phyloP scores from a whole-genome alignment of 2,888 invertebrate species.

The Agrochola lychnidis region DNA sequence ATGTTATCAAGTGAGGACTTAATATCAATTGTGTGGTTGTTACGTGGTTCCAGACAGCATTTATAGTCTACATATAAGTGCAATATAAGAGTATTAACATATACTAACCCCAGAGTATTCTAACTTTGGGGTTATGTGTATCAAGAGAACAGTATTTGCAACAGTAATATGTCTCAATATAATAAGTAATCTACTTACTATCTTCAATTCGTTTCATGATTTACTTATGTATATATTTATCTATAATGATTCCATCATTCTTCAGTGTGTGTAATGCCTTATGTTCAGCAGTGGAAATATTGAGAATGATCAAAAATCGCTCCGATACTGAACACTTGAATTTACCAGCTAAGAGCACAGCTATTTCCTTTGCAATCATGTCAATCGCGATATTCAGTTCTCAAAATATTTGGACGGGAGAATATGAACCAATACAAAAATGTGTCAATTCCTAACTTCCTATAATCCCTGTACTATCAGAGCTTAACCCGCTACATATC shows the following conservation, averaged over 20 bases:
- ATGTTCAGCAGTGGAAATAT: not conserved
- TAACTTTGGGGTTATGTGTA: not conserved
- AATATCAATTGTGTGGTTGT: slow-evolving; percentile 9
- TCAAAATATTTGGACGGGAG: not conserved
- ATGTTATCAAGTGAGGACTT: slow-evolving; percentile 21
- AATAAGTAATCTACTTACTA: not conserved
- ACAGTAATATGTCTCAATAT: not conserved
- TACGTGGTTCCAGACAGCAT: not conserved
- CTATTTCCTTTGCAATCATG: not conserved
- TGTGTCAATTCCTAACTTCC: not conserved
- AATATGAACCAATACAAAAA: not conserved
- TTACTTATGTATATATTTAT: not conserved
- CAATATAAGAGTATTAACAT: not conserved
- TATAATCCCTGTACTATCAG: slow-evolving; percentile 8
- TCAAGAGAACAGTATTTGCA: not conserved
- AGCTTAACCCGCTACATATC: slow-evolving; percentile 29
- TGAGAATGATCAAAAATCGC: not conserved
- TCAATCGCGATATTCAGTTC: not conserved
- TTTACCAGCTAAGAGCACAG: not conserved
- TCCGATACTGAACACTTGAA: too few species aligned
- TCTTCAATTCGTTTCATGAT: not conserved
- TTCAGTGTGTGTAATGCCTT: not conserved
- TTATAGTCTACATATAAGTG: not conserved
- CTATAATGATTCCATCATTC: not conserved
- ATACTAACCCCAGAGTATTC: not conserved